Evolutionary conservation across 2,113 vertebrate species (phyloP).

Genomic region (Rynchops niger): DNA sequence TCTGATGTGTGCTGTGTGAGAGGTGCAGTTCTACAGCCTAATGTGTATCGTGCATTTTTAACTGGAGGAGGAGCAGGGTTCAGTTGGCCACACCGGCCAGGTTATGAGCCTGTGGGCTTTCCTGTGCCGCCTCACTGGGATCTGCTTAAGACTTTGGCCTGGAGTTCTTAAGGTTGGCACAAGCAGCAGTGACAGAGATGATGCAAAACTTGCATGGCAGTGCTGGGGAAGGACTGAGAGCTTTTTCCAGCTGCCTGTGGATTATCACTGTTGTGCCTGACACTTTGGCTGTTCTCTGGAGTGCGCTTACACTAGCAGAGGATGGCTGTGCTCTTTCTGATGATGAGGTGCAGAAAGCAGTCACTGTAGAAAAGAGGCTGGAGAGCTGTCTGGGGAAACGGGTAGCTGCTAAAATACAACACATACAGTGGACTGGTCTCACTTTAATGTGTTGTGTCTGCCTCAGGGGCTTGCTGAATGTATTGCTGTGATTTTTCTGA

Average conservation of each 20-base stretch:
- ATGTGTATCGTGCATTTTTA: not conserved
- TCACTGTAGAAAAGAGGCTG: not conserved
- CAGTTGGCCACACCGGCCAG: not conserved
- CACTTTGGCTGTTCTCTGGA: not conserved
- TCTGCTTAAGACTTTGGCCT: not conserved
- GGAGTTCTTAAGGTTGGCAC: not conserved
- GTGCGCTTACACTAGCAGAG: not conserved
- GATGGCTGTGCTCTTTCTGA: not conserved
- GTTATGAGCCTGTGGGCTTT: not conserved
- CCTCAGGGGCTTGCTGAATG: not conserved
- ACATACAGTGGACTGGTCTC: not conserved
- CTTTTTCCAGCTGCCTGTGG: not conserved
- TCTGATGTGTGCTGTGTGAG: not conserved
- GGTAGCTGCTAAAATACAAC: not conserved
- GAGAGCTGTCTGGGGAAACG: not conserved
- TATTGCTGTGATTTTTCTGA: not conserved
- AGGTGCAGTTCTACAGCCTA: not conserved
- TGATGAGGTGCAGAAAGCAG: not conserved
- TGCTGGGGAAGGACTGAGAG: not conserved
- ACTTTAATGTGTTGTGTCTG: not conserved
- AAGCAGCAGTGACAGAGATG: not conserved
- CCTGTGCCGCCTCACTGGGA: not conserved
- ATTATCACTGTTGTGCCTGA: conserved; percentile 27
- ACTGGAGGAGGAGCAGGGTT: not conserved
- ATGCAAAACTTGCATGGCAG: not conserved